Percentiles rank a stretch among this genome's conserved stretches.
phyloP scores from a whole-genome alignment of 2,888 invertebrate genomes.

The Coecobrya sp. region DNA sequence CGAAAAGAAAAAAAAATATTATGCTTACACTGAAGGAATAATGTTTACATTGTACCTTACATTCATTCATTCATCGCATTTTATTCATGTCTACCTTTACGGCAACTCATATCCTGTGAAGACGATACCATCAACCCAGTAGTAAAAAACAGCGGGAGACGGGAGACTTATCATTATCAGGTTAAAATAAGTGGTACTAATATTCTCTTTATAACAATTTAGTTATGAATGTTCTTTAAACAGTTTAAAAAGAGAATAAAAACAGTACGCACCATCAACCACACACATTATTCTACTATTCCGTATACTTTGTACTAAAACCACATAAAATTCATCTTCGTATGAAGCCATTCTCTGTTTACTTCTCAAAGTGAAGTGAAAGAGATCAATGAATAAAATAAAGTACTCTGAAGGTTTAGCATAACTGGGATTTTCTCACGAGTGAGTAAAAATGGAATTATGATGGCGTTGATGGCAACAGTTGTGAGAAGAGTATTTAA shows the following conservation, averaged over 20 bases:
- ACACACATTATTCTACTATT: background rate
- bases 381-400: conserved; percentile 14
- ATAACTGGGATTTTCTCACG: conserved; percentile 27
- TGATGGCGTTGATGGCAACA: background rate
- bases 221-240: conserved; percentile 4
- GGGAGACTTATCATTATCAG: conserved; percentile 49
- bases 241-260: background rate
- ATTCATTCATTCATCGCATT: background rate
- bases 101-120: no score
- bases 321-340: background rate
- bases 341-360: conserved; percentile 31
- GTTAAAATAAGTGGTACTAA: conserved; percentile 59
- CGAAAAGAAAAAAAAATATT: background rate
- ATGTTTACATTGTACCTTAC: no score
- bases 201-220: conserved; percentile 62
- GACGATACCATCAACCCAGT: background rate
- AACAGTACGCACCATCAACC: background rate
- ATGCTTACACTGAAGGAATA: no score
- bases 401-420: background rate
- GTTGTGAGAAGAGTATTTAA: background rate
- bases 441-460: background rate
- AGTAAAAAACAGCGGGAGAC: background rate
- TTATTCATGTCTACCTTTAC: no score
- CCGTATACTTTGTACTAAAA: background rate
- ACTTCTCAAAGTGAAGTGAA: conserved; percentile 30